These are phyloP conservation scores for Hemicordylus capensis DNA, from an alignment of 2,113 vertebrate genomes.

Conservation along the genomic window DNA sequence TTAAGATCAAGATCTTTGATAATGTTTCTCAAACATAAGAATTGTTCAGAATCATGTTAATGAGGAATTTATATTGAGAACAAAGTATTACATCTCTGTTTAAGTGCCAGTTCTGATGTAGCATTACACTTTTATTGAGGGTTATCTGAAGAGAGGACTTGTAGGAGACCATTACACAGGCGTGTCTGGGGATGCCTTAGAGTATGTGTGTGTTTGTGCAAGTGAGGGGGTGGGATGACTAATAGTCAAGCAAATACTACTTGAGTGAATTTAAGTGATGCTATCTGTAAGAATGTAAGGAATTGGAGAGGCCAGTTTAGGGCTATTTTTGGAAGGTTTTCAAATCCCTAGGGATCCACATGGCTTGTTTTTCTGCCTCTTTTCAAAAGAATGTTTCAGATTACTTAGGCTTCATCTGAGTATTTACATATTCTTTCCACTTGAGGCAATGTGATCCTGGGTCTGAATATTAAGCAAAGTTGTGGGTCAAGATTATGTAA, in stretches of 20 bases:
- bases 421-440: slow-evolving; percentile 32
- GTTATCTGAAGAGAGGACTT: background rate
- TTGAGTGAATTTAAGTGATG: slow-evolving; percentile 31
- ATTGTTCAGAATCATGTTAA: too few species aligned
- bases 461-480: background rate
- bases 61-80: background rate
- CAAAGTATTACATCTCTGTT: too few species aligned
- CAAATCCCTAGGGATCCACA: slow-evolving; percentile 58
- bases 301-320: slow-evolving; percentile 59
- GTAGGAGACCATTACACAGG: too few species aligned
- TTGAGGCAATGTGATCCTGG: slow-evolving; percentile 2
- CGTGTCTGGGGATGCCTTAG: too few species aligned
- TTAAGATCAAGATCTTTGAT: too few species aligned
- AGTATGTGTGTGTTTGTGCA: background rate
- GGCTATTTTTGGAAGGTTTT: slow-evolving; percentile 70
- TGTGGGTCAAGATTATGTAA: background rate
- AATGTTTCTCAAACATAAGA: too few species aligned
- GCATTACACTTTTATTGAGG: background rate
- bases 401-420: slow-evolving; percentile 17
- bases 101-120: background rate
- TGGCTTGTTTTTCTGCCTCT: slow-evolving; percentile 50
- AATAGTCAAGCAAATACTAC: background rate
- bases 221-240: background rate
- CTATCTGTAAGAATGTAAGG: slow-evolving; percentile 37
- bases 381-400: slow-evolving; percentile 54